Evolutionary conservation across 2,797 vertebrate species (phyloP), one percentile per base, ranked within the genome.

Genomic region (Danio kyathit): DNA sequence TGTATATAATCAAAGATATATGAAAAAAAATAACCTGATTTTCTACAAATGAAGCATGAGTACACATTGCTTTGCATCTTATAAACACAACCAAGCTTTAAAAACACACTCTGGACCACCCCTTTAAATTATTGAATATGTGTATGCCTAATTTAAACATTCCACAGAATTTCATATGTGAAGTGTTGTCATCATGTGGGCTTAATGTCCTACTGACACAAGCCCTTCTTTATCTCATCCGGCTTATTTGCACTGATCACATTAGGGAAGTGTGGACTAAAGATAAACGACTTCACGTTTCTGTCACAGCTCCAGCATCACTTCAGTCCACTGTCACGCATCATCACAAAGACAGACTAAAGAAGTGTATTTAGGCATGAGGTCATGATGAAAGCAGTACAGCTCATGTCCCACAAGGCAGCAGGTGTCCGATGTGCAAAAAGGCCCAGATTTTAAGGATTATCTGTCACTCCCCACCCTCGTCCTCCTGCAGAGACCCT

Each of bases 391-490:
- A 12, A 65, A 9, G n/a, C 49, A 72, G 48, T 43, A 75, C 41
- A 77, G n/a, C 46, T 43, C 5, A 5, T 14, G 21, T 59, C 59
- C 48, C 52, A 70, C 41, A 59, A 57, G 7, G 85, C 44, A 87
- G 87, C 91, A 91, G 90, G 91, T 92, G 91, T 86, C 81, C 29
- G 77, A 61, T 76, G 41, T 57, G 78, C 84, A 79, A 43, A 13
- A 73, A 71, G 76, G 79, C 69, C 66, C 82, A 89, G 85, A 69
- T 76, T 71, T 44, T 82, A 88, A 89, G 83, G 78, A 89, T 88
- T 89, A 89, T 49, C 76, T 81, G 70, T 84, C 81, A 83, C 14
- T 63, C 57, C n/a, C 52, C n/a, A 59, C 43, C 56, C 70, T 86
- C 74, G 86, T 49, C 5, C 14, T 69, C 54, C 13, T 19, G 64